A percentile compares a stretch with the other conserved stretches of the same genome.
Conservation (phyloP, 2,888 invertebrate species). For the Drosophila pullipes region DNA sequence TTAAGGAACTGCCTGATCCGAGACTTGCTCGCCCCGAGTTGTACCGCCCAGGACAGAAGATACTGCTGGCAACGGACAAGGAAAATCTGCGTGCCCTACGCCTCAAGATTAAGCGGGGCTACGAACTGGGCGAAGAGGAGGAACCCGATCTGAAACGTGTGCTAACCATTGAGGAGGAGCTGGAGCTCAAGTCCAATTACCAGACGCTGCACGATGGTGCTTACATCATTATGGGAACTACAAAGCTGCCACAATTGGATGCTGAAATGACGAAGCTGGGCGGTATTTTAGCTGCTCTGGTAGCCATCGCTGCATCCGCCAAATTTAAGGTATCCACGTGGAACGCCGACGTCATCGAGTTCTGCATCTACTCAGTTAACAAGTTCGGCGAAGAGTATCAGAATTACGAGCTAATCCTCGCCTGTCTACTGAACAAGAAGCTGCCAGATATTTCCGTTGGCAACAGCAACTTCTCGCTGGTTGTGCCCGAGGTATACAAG, state of each 20-base stretch:
- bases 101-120: conserved; percentile 74
- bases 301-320: conserved; percentile 86
- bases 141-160: conserved; percentile 81
- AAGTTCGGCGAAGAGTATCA: conserved; percentile 76
- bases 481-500: conserved; percentile 85
- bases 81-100: conserved; percentile 77
- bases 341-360: conserved; percentile 88
- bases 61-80: conserved; percentile 80
- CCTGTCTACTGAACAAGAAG: conserved; percentile 86
- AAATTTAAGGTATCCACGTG: conserved; percentile 87
- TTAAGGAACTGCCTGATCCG: conserved; percentile 61
- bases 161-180: conserved; percentile 86
- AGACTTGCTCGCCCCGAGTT: conserved; percentile 45
- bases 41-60: conserved; percentile 75
- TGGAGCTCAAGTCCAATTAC: conserved; percentile 87
- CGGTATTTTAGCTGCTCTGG: conserved; percentile 73
- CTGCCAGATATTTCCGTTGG: conserved; percentile 88
- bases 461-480: conserved; percentile 86
- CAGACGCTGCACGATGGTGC: conserved; percentile 87
- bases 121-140: conserved; percentile 85
- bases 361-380: conserved; percentile 86
- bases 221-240: conserved; percentile 87
- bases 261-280: conserved; percentile 71
- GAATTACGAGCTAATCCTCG: conserved; percentile 79
- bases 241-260: conserved; percentile 84